Evolutionary conservation across 2,888 invertebrate genomes (phyloP), one percentile per base, ranked within the genome.

Genomic region (Baccha elongata): DNA sequence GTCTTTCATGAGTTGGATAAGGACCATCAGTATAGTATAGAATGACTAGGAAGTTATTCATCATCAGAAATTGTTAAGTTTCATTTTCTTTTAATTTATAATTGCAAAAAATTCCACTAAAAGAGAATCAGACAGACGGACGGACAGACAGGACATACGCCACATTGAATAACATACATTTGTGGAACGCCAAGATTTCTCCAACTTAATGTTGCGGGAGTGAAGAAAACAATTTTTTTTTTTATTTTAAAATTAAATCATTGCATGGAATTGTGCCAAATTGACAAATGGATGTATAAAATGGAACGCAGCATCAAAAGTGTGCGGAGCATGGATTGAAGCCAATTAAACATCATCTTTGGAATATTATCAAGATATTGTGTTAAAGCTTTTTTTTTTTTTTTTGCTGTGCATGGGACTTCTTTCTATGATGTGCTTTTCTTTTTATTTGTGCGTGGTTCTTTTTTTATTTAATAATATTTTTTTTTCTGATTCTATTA

Each of bases 291-390:
- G 74, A 80, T 15, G 40, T 35, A 62, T 50, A 50, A 52, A 74
- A 74, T 76, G 71, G 62, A 71, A 75, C 81, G 60, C 65, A 81
- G 29, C 42, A 15, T 17, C 29, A 44, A 21, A 19, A 10, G 35
- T 21, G 15, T 23, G n/a, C 26, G 72, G 35, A 71, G 35, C 48
- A 52, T 65, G 71, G 71, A 81, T 75, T 81, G 75, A 67, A 81
- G 81, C 81, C 81, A 81, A 81, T 81, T 81, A 81, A 72, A 76
- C 67, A 81, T 76, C 76, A 75, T 81, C 81, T 75, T 76, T 81
- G 81, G 76, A 81, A 81, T 71, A 81, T 76, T 81, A 81, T 81
- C 81, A 76, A 76, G 76, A 71, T 65, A 71, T 75, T 58, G 65
- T 75, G 62, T 26, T 64, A 53, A 55, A 37, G 35, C 53, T 37